Percentiles rank a stretch among this genome's conserved stretches.
These are phyloP conservation scores for Rhinichthys klamathensis DNA, from an alignment of 2,113 vertebrate genomes.

Conservation along the genomic window DNA sequence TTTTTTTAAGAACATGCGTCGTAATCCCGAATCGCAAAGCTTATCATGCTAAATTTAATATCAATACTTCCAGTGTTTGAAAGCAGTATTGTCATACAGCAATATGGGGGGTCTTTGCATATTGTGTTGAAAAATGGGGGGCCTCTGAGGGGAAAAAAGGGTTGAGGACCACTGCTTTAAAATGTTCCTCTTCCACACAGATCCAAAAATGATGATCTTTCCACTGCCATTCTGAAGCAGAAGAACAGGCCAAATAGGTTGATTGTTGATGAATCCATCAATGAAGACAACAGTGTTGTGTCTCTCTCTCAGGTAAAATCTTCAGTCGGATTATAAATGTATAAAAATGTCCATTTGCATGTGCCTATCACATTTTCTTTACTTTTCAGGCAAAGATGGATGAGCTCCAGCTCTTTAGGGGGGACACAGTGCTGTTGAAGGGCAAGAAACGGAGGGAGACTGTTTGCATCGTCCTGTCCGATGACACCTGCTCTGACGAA, in stretches of 20 bases:
- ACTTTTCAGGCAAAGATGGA: constrained; percentile 92
- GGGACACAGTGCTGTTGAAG: constrained; percentile 96
- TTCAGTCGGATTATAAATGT: background rate
- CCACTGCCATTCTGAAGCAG: constrained; percentile 98
- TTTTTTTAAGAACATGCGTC: background rate
- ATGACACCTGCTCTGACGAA: constrained; percentile 97
- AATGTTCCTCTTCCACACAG: constrained; percentile 66
- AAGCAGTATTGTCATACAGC: background rate
- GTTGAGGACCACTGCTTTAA: background rate
- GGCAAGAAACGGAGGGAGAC: constrained; percentile 98
- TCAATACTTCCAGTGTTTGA: background rate
- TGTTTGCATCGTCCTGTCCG: constrained; percentile 96
- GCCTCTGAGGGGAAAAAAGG: background rate
- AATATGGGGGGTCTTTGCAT: background rate
- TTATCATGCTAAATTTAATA: background rate
- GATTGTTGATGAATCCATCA: constrained; percentile 98
- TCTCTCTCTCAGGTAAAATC: constrained; percentile 91
- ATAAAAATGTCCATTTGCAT: background rate
- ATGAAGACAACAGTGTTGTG: constrained; percentile 99
- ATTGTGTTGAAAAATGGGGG: background rate
- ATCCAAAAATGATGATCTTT: constrained; percentile 94
- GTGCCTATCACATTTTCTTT: background rate
- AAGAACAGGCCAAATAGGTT: constrained; percentile 97
- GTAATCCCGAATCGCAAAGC: background rate
- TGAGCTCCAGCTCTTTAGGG: constrained; percentile 96